Base-by-base conservation (phyloP, 2,797 vertebrate genomes). In the Australoheros facetus region DNA sequence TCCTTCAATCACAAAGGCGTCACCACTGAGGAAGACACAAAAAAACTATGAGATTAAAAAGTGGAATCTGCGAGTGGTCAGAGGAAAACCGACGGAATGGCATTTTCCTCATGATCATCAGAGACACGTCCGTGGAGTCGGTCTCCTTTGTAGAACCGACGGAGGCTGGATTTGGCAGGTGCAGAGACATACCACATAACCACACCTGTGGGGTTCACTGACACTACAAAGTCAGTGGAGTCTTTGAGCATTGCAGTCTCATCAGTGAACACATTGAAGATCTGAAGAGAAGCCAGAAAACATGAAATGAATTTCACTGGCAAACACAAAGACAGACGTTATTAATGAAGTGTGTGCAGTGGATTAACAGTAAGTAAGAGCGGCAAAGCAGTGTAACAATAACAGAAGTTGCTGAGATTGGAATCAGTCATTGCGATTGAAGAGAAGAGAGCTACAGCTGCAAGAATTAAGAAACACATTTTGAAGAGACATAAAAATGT, bases 151-250 rank as follows among this genome's bases (percentile, higher is more conserved):
- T 53, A 78, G 71, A 89, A 78, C 1, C 48, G 78, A 2, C 37
- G 85, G 7, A 37, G 14, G 71, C 56, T 59, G 3, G 12, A n/a
- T 64, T 82, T 83, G 1, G 16, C 51, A 1, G 34, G 71, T 0
- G 96, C 94, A 3, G 91, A 90, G 74, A 99, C 79, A 11, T 97
- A 96, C 97, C 97, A 98, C 97, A 99, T 97, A 85, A 98, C 97
- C 77, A 97, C 98, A 1, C 98, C 98, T 0, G 96, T 95, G 17
- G 98, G 97, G 89, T 98, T 97, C 87, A 99, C 91, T 1, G 94
- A 78, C 34, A 99, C 96, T 0, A 97, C 96, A 71, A 99, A 98
- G 59, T 81, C 90, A 51, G 95, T 94, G 42, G 89, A 87, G 7
- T 94, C 88, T 72, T 90, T 96, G 79, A 98, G 88, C 16, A 37